These are phyloP conservation scores for Myotis planiceps DNA, from an alignment of 2,797 vertebrate species.

Conservation along the genomic window DNA sequence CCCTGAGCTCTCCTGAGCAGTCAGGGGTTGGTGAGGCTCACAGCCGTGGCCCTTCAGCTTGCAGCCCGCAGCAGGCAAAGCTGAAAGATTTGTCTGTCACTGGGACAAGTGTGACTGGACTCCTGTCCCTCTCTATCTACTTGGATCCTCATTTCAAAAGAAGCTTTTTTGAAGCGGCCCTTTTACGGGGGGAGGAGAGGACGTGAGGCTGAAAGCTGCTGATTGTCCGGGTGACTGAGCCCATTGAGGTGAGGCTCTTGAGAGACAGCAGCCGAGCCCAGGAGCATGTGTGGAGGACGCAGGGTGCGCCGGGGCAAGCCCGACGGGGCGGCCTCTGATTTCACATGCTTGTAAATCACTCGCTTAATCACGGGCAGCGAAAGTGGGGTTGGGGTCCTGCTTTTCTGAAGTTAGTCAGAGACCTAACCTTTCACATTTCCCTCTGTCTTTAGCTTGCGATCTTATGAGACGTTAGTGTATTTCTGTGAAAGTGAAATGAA, in stretches of 20 bases:
- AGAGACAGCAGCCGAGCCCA: neutral
- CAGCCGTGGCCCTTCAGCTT: neutral
- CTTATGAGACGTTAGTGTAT: neutral
- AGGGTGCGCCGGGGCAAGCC: neutral
- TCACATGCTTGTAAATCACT: conserved; percentile 42
- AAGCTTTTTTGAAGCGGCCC: conserved; percentile 56
- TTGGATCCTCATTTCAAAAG: conserved; percentile 68
- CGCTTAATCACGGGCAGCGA: neutral
- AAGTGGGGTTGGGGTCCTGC: neutral
- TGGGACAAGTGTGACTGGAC: conserved; percentile 50
- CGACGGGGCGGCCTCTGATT: neutral
- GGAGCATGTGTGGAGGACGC: neutral
- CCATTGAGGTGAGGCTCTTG: conserved; percentile 65
- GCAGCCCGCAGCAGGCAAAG: neutral
- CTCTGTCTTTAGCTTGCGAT: neutral
- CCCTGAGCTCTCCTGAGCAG: neutral
- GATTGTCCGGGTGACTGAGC: conserved; percentile 70
- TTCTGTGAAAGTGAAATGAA: neutral
- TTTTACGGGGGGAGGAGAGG: conserved; percentile 52
- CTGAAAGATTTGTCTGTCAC: conserved; percentile 28
- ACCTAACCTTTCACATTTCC: neutral
- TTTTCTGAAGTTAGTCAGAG: neutral
- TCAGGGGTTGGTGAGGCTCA: neutral
- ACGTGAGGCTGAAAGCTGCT: conserved; percentile 62
- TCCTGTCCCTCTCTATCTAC: conserved; percentile 53